Evolutionary conservation across 2,888 invertebrate genomes (phyloP), one percentile per base, ranked within the genome.

Genomic region (Scaptomyza polygonia): DNA sequence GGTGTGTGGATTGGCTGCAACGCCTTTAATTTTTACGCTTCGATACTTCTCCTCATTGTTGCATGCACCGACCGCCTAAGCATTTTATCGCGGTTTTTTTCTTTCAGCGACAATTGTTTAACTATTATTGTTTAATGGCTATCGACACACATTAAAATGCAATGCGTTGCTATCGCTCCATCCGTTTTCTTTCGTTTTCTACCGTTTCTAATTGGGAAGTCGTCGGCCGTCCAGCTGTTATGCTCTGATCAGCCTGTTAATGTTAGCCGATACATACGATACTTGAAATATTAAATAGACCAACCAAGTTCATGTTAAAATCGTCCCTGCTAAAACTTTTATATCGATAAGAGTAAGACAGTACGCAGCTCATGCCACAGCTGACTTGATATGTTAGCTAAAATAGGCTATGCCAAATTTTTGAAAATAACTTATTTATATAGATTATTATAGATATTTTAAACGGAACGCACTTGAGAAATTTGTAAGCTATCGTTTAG

Each of bases 11-110:
- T 53, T 86, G 70, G 68, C 73, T 77, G 65, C 71, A 64, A 67
- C 69, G 84, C 81, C 86, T 79, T 72, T 67, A 67, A 76, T 76
- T 84, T 75, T 84, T 66, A 82, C 79, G 79, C 81, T 84, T 70
- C 78, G 67, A 67, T 81, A 72, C 67, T 74, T 72, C 81, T 75
- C 69, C 85, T 65, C 81, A 84, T 84, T 72, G 65, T 68, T 69
- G 52, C 67, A 47, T 69, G 56, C 77, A 77, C 67, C 70, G 71
- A 72, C 62, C 61, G 62, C 65, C 74, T 77, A 52, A 70, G 83
- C 86, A 83, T 80, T 71, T 67, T 76, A 67, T 61, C 63, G 52
- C 61, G 59, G 39, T 44, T 64, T 62, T 44, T 16, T 49, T 49
- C 43, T 36, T 51, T 43, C 42, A 57, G 62, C 59, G 72, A 65